These are phyloP conservation scores for Nowickia ferox DNA, from an alignment of 2,888 invertebrate species.

Conservation along the genomic window DNA sequence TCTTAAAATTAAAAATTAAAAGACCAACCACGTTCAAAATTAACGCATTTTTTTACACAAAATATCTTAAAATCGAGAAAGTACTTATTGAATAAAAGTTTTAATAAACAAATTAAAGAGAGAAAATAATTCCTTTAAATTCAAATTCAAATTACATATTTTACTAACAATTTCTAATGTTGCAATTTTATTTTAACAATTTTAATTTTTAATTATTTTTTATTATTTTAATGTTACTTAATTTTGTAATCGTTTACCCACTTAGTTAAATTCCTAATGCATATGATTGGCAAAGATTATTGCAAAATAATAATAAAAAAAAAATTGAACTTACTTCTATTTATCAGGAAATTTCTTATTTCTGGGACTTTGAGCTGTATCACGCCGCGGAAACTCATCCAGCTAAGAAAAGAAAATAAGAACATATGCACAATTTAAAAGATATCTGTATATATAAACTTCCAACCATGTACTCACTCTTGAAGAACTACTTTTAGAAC, in stretches of 20 bases:
- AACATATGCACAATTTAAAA: background rate
- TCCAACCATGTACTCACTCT: slow-evolving; percentile 73
- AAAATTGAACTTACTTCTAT: slow-evolving; percentile 70
- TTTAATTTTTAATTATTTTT: background rate
- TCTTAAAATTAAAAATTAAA: too few species aligned
- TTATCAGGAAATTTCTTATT: slow-evolving; percentile 80
- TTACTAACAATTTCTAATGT: background rate
- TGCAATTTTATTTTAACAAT: background rate
- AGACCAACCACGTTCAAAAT: too few species aligned
- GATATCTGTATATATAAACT: background rate
- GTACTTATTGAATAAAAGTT: too few species aligned
- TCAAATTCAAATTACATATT: too few species aligned
- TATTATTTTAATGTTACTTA: slow-evolving; percentile 2
- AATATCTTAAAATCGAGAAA: too few species aligned
- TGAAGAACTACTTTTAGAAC: slow-evolving; percentile 72
- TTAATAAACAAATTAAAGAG: too few species aligned
- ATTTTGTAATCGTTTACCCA: slow-evolving; percentile 34
- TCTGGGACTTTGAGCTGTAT: slow-evolving; percentile 78
- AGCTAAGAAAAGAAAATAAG: slow-evolving; percentile 71
- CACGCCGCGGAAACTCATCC: slow-evolving; percentile 81
- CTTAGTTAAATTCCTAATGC: slow-evolving; percentile 33
- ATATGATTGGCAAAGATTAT: background rate
- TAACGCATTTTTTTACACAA: too few species aligned
- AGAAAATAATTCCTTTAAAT: too few species aligned
- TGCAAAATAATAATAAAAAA: background rate